Evolutionary conservation across 2,888 invertebrate genomes (phyloP).

Genomic region (Pandemis corylana): DNA sequence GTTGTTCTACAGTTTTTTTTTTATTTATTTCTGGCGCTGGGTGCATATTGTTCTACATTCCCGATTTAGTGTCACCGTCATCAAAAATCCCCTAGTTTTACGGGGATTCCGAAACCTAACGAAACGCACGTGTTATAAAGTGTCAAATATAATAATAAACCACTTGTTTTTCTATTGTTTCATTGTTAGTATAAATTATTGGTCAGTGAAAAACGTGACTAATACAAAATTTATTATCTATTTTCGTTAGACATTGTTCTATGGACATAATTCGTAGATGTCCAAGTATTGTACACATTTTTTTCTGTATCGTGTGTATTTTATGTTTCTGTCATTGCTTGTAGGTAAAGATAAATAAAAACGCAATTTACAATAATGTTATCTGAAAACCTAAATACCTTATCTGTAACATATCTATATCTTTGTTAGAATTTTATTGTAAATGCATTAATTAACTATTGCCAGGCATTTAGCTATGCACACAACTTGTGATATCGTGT

Average conservation of each 20-base stretch:
- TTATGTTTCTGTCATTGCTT: neutral
- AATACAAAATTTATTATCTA: neutral
- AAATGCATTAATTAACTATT: constrained; percentile 2
- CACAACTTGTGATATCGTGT: neutral
- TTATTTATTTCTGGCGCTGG: too few relatives aligned
- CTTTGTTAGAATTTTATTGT: neutral
- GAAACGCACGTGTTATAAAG: neutral
- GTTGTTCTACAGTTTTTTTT: too few relatives aligned
- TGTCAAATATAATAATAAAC: too few relatives aligned
- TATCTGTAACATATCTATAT: neutral
- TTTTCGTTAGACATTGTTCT: neutral
- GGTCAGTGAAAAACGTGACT: neutral
- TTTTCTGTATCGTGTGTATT: too few relatives aligned
- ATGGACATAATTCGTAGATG: neutral
- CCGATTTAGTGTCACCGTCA: neutral
- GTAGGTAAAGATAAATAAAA: neutral
- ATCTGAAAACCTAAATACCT: neutral
- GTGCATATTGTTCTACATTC: neutral
- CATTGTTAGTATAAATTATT: neutral
- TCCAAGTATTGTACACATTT: too few relatives aligned
- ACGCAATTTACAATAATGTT: neutral
- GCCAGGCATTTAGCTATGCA: neutral
- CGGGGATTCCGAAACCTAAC: neutral
- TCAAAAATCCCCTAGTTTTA: neutral
- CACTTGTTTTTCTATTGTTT: neutral